Evolutionary conservation across 1,140 invertebrate species (phyloP), one percentile per base, ranked within the genome.

Genomic region (Ectropis grisescens): DNA sequence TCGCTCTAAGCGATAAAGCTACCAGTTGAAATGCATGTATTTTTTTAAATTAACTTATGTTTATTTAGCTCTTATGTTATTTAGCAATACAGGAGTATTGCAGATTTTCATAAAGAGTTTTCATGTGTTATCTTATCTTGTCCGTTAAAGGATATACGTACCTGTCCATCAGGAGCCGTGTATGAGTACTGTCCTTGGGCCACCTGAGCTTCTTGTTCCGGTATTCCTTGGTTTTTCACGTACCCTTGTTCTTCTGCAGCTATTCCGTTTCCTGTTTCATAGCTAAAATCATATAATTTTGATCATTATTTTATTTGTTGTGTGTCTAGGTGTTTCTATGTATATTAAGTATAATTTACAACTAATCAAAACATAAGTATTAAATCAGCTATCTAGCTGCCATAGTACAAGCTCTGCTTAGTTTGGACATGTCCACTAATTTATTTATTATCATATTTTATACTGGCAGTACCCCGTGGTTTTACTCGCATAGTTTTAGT

Each of bases 161-260:
- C 89, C 86, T 80, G 80, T 25, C 90, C 89, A 52, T 91, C 89
- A 4, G 90, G 87, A 31, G 89, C 88, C 1, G 88, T 90, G 59
- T 91, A 92, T 19, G 87, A 85, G 54, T 88, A 90, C 28, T 88
- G 84, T 2, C 88, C 88, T 51, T 87, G 85, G 3, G 84, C 82
- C 1, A 83, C 75, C 8, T 84, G 79, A 1, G 81, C 75, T 44
- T 86, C 86, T 47, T 61, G 87, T 65, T 52, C 84, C 32, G 71
- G 69, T 3, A 68, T 46, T 1, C 82, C 80, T 11, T 76, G 50
- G 37, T 85, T 84, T 50, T 84, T 85, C 33, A 85, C 58, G n/a
- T 65, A 78, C 1, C 87, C 87, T 13, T 82, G 66, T 41, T 88
- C 87, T 42, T 87, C 67, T 5, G 82, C 83, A 0, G 58, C 40